Evolutionary conservation across 1,140 invertebrate species (phyloP).

Genomic region (Drosophila yakuba): DNA sequence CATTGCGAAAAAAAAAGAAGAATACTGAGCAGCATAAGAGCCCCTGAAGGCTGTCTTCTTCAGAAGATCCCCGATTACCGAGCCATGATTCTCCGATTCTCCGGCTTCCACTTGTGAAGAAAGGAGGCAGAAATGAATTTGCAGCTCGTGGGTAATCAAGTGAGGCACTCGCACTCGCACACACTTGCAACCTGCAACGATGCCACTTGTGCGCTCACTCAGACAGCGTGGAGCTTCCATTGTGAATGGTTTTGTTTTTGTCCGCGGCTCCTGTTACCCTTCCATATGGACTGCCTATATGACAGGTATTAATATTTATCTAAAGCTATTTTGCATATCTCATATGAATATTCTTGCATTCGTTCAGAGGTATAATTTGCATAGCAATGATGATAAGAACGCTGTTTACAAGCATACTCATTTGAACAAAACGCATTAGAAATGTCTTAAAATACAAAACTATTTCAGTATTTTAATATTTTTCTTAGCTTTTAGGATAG

Average conservation of each 20-base stretch:
- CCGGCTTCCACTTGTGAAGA: constrained; percentile 26
- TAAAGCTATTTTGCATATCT: not conserved
- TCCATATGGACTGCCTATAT: constrained; percentile 12
- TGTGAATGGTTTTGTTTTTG: constrained; percentile 47
- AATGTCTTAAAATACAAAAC: no score
- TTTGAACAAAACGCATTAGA: no score
- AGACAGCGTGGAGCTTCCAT: constrained; percentile 73
- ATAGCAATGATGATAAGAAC: no score
- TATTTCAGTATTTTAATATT: no score
- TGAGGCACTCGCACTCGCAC: constrained; percentile 58
- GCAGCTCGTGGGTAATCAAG: constrained; percentile 77
- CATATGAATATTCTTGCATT: no score
- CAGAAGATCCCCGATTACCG: not conserved
- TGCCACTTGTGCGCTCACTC: constrained; percentile 53
- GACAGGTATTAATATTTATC: not conserved
- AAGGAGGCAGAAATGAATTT: constrained; percentile 76
- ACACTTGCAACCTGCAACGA: constrained; percentile 42
- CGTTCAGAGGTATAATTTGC: not conserved
- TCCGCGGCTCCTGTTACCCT: constrained; percentile 36
- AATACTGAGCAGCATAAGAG: constrained; percentile 27
- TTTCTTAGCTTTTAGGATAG: no score
- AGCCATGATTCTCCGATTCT: constrained; percentile 18
- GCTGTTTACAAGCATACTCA: no score
- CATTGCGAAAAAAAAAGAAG: constrained; percentile 9
- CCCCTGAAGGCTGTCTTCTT: constrained; percentile 45